Evolutionary conservation across 2,113 vertebrate species (phyloP).

Genomic region (Muntiacus reevesi): DNA sequence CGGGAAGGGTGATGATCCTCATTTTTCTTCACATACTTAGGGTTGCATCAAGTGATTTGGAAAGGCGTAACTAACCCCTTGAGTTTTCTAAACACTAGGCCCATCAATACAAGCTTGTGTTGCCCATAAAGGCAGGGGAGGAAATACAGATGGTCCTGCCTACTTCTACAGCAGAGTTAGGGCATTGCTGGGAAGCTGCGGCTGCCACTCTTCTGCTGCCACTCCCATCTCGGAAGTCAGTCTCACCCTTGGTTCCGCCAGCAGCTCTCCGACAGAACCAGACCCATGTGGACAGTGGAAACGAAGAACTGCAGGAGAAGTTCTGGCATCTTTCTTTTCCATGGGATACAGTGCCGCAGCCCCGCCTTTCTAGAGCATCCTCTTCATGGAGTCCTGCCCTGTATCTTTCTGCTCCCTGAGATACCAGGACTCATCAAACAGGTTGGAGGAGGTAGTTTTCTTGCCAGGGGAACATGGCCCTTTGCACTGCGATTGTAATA

Average conservation of each 20-base stretch:
- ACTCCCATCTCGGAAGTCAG: background rate
- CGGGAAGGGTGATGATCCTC: background rate
- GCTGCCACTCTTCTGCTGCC: rapidly evolving
- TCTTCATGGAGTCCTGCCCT: slow-evolving; percentile 35
- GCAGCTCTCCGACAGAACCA: background rate
- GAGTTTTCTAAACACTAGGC: slow-evolving; percentile 44
- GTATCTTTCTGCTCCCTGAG: slow-evolving; percentile 64
- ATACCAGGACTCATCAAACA: slow-evolving; percentile 80
- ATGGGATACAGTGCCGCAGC: too few relatives aligned
- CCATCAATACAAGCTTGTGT: background rate
- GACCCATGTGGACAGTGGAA: background rate
- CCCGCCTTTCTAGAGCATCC: background rate
- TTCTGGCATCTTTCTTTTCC: background rate
- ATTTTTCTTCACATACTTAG: slow-evolving; percentile 15
- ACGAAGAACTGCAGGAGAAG: background rate
- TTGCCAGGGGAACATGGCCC: slow-evolving; percentile 80
- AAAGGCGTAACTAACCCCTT: slow-evolving; percentile 21
- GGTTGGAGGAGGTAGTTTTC: slow-evolving; percentile 81
- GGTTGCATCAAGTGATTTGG: background rate
- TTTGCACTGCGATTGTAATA: slow-evolving; percentile 84
- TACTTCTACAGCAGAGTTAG: background rate
- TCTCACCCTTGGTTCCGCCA: background rate
- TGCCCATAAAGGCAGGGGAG: background rate
- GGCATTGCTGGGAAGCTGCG: background rate
- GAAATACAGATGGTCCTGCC: background rate